These are phyloP conservation scores for Triops cancriformis DNA, from an alignment of 1,140 invertebrate species.

Conservation along the genomic window DNA sequence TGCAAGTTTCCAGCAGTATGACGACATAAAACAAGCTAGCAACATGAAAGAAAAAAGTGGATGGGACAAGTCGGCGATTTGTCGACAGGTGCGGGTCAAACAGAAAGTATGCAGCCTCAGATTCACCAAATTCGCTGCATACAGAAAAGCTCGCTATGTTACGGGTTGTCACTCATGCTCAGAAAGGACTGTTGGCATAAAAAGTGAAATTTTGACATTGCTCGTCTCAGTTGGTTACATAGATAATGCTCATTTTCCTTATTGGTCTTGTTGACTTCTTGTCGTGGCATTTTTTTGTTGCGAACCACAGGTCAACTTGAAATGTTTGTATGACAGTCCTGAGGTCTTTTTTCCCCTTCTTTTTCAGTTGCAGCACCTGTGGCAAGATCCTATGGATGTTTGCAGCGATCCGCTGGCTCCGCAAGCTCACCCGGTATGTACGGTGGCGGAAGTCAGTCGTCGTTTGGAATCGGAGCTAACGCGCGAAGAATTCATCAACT, in stretches of 20 bases:
- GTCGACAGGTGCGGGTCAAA: neutral
- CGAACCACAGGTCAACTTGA: neutral
- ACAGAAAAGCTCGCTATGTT: neutral
- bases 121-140: neutral
- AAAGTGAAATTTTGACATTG: neutral
- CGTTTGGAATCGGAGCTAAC: constrained; percentile 17
- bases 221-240: neutral
- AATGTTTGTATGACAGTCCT: neutral
- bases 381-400: constrained; percentile 26
- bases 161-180: no score
- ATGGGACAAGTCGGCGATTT: neutral
- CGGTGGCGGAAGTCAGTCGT: neutral
- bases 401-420: constrained; percentile 26
- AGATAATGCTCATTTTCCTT: neutral
- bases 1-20: neutral
- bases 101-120: neutral
- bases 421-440: constrained; percentile 26
- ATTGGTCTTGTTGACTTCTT: neutral
- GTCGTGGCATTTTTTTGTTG: neutral
- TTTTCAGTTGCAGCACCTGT: constrained; percentile 29
- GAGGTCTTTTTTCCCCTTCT: neutral
- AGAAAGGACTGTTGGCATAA: neutral
- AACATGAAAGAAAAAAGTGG: neutral
- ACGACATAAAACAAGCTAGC: neutral
- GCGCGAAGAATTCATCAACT: constrained; percentile 11